Percentiles rank a stretch among this genome's conserved stretches.
These are phyloP conservation scores for Marronus borbonicus DNA, from an alignment of 2,888 invertebrate species.

Conservation along the genomic window DNA sequence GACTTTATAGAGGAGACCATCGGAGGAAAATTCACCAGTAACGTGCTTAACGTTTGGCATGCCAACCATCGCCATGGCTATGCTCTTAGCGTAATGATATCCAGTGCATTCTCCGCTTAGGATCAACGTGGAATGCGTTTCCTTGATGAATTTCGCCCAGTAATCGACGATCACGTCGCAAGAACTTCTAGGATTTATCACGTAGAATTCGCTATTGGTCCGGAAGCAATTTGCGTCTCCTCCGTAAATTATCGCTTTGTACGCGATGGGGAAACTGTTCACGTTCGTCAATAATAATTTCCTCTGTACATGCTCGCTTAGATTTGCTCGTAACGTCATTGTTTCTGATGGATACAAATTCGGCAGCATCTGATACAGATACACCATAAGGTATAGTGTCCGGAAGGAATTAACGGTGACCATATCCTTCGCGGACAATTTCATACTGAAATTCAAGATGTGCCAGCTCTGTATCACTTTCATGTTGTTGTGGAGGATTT, in stretches of 20 bases:
- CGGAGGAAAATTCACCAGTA: neutral
- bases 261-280: constrained; percentile 33
- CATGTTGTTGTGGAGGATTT: constrained; percentile 40
- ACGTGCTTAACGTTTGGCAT: constrained; percentile 24
- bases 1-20: neutral
- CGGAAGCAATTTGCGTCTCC: constrained; percentile 26
- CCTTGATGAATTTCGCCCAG: constrained; percentile 37
- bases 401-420: constrained; percentile 15
- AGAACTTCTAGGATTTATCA: constrained; percentile 18
- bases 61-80: constrained; percentile 16
- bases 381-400: constrained; percentile 24
- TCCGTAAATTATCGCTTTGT: constrained; percentile 37
- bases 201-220: neutral
- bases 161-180: constrained; percentile 8
- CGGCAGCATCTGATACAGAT: constrained; percentile 46
- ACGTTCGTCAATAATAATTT: constrained; percentile 15
- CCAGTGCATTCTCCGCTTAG: constrained; percentile 46
- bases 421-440: constrained; percentile 4
- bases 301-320: constrained; percentile 1
- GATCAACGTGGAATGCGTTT: neutral
- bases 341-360: constrained; percentile 39
- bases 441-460: constrained; percentile 36
- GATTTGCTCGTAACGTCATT: constrained; percentile 17
- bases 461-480: constrained; percentile 38
- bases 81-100: constrained; percentile 44